phyloP scores from a whole-genome alignment of 2,797 vertebrate species.

The Rhinella marina region DNA sequence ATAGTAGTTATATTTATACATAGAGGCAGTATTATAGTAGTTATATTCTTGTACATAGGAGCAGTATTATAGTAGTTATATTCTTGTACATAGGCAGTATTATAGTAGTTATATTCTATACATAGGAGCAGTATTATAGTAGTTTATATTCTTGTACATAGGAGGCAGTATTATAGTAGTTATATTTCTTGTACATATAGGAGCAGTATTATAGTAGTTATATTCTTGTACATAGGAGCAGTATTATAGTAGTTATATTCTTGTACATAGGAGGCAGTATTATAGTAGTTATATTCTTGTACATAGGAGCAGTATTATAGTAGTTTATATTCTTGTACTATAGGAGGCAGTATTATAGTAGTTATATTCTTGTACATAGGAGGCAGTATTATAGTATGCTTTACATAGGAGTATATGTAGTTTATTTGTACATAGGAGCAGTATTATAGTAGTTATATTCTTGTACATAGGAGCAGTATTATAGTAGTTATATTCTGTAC shows the following conservation, averaged over 20 bases:
- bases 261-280: constrained; percentile 13
- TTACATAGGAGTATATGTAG: too few relatives aligned
- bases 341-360: constrained; percentile 5
- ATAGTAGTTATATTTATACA: neutral
- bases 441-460: constrained; percentile 14
- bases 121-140: constrained; percentile 6
- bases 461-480: neutral
- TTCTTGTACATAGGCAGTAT: neutral
- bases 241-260: constrained; percentile 21
- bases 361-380: constrained; percentile 1
- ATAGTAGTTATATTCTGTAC: constrained; percentile 14
- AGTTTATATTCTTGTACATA: neutral
- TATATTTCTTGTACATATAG: constrained; percentile 4
- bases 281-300: constrained; percentile 21
- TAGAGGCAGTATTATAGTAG: neutral
- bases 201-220: constrained; percentile 7
- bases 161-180: neutral
- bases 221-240: neutral
- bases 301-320: constrained; percentile 1
- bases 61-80: too few relatives aligned
- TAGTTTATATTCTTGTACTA: constrained; percentile 3
- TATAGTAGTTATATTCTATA: constrained; percentile 7
- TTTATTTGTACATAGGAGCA: constrained; percentile 2
- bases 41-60: neutral
- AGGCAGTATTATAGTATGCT: constrained; percentile 5